phyloP scores from a whole-genome alignment of 2,797 vertebrate genomes.

The Chelon auratus region DNA sequence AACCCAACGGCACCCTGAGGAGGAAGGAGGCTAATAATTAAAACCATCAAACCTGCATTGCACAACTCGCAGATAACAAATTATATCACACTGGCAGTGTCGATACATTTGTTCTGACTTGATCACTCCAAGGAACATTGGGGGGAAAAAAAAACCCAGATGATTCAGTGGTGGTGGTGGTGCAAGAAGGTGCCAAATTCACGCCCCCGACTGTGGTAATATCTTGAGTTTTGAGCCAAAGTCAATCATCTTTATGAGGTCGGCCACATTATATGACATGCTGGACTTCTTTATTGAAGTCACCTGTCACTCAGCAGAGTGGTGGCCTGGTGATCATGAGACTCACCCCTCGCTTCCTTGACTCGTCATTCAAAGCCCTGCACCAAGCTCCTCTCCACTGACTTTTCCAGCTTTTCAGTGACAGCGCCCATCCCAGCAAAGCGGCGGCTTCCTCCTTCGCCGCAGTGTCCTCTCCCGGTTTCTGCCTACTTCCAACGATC shows the following conservation, averaged over 20 bases:
- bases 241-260: too few relatives aligned
- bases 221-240: not conserved
- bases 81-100: not conserved
- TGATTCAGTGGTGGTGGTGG: not conserved
- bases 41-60: not conserved
- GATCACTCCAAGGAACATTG: not conserved
- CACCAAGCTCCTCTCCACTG: slow-evolving; percentile 93
- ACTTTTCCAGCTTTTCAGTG: slow-evolving; percentile 88
- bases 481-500: slow-evolving; percentile 25
- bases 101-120: slow-evolving; percentile 19
- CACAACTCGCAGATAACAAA: not conserved
- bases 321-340: slow-evolving; percentile 41
- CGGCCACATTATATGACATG: not conserved
- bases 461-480: slow-evolving; percentile 52
- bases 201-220: not conserved
- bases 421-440: slow-evolving; percentile 91
- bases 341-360: slow-evolving; percentile 86
- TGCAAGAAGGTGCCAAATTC: not conserved
- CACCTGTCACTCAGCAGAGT: slow-evolving; percentile 42
- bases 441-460: slow-evolving; percentile 82
- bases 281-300: slow-evolving; percentile 37
- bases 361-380: slow-evolving; percentile 85
- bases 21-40: slow-evolving; percentile 17
- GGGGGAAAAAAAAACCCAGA: not conserved
- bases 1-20: slow-evolving; percentile 85